These are phyloP conservation scores for Formica aserva DNA, from an alignment of 2,888 invertebrate genomes.

Conservation along the genomic window DNA sequence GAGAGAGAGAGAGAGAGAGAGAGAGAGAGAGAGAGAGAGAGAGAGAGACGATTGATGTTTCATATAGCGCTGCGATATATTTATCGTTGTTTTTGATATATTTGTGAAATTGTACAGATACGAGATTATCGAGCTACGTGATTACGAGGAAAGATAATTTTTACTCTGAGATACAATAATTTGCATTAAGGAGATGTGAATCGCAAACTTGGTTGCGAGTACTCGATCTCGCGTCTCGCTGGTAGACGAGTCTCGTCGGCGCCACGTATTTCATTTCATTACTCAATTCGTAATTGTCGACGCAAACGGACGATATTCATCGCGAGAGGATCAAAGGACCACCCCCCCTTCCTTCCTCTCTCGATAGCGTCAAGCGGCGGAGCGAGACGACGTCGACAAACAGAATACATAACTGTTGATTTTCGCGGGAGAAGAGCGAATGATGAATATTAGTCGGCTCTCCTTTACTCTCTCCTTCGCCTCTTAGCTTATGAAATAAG, in stretches of 20 bases:
- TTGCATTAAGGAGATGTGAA: slow-evolving; percentile 18
- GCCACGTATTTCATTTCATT: slow-evolving; percentile 51
- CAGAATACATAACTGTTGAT: slow-evolving; percentile 58
- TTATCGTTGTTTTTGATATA: background rate
- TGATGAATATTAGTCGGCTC: slow-evolving; percentile 48
- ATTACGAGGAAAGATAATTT: background rate
- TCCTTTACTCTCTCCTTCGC: slow-evolving; percentile 18
- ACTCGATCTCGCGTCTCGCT: slow-evolving; percentile 21
- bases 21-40: background rate
- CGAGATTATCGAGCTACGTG: background rate
- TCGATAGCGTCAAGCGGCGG: slow-evolving; percentile 38
- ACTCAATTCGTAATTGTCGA: slow-evolving; percentile 49
- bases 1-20: background rate
- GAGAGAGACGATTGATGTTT: background rate
- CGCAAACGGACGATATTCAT: slow-evolving; percentile 53
- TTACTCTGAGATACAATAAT: slow-evolving; percentile 3
- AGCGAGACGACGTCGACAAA: slow-evolving; percentile 52
- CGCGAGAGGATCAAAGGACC: slow-evolving; percentile 54
- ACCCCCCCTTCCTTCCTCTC: background rate
- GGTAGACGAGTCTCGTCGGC: slow-evolving; percentile 21
- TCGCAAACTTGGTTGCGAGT: slow-evolving; percentile 42
- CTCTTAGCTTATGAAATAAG: slow-evolving; percentile 58
- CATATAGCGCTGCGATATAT: background rate
- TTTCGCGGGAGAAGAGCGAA: slow-evolving; percentile 52
- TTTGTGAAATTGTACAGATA: background rate